phyloP scores from a whole-genome alignment of 2,797 vertebrate genomes.

The Anableps anableps region DNA sequence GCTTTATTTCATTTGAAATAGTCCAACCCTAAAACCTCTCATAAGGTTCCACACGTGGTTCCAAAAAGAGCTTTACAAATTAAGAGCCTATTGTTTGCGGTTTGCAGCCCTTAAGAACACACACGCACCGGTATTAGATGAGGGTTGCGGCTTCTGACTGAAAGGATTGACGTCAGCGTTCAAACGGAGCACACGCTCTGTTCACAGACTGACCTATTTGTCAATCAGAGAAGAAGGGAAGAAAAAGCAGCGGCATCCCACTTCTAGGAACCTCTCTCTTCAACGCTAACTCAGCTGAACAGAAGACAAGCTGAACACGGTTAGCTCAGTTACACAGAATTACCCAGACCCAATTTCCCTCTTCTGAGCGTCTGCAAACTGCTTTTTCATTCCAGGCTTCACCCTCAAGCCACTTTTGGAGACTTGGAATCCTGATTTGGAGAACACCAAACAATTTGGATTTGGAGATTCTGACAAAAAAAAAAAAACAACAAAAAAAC shows the following conservation, averaged over 20 bases:
- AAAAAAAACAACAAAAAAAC: not conserved
- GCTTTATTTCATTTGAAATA: not conserved
- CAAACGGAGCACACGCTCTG: constrained; percentile 1
- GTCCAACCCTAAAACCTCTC: constrained; percentile 8
- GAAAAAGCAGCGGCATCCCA: not conserved
- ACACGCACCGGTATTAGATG: constrained; percentile 5
- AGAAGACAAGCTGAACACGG: constrained; percentile 1
- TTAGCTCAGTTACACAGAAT: constrained; percentile 13
- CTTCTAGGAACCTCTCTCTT: not conserved
- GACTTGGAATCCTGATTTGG: constrained; percentile 6
- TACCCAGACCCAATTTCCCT: constrained; percentile 10
- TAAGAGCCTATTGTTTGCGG: not conserved
- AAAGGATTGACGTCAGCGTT: constrained; percentile 8
- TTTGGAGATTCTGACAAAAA: constrained; percentile 33
- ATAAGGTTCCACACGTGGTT: not conserved
- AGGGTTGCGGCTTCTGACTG: constrained; percentile 5
- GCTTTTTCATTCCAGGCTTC: constrained; percentile 2
- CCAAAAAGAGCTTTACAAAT: constrained; percentile 2
- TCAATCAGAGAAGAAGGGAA: not conserved
- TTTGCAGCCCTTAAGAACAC: not conserved
- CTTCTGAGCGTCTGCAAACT: not conserved
- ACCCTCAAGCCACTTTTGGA: not conserved
- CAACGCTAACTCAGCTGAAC: constrained; percentile 7
- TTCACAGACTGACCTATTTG: constrained; percentile 15
- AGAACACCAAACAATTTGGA: constrained; percentile 39